These are phyloP conservation scores for Palythoa grandiflora DNA, from an alignment of 92 coral and sea anemone species.

Conservation along the genomic window DNA sequence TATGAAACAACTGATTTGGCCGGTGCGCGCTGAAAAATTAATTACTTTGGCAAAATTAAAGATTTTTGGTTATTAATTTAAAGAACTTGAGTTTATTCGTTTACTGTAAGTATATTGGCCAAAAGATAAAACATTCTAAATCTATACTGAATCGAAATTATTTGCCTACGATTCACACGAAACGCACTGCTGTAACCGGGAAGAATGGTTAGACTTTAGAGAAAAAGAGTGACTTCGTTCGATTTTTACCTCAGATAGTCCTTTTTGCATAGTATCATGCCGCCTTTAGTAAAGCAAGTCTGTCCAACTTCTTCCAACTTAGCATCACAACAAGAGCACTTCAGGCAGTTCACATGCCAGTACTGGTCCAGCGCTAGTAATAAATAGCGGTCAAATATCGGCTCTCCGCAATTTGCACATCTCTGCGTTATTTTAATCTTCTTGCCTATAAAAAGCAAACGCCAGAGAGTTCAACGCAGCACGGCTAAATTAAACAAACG, in stretches of 20 bases:
- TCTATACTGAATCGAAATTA: neutral
- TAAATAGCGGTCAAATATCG: constrained; percentile 60
- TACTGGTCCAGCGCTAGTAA: constrained; percentile 63
- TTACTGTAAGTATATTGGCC: neutral
- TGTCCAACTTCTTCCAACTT: constrained; percentile 61
- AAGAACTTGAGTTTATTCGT: constrained; percentile 2
- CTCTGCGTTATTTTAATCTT: constrained; percentile 47
- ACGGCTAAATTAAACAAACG: neutral
- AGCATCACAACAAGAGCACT: constrained; percentile 65
- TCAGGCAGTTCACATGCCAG: constrained; percentile 70
- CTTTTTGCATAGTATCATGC: constrained; percentile 62
- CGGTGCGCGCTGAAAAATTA: constrained; percentile 43
- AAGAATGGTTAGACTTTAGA: neutral
- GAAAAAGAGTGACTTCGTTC: neutral
- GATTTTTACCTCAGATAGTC: constrained; percentile 60
- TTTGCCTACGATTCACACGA: neutral
- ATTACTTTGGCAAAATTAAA: constrained; percentile 51
- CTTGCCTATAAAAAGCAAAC: constrained; percentile 29
- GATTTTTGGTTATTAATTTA: constrained; percentile 33
- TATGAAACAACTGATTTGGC: constrained; percentile 43
- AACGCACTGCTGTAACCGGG: neutral
- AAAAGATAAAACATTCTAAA: neutral
- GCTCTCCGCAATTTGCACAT: constrained; percentile 66
- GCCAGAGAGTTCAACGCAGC: constrained; percentile 5
- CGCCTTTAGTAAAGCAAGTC: constrained; percentile 66